Evolutionary conservation across 1,140 invertebrate genomes (phyloP), one percentile per base, ranked within the genome.

Genomic region (Bactericera cockerelli): DNA sequence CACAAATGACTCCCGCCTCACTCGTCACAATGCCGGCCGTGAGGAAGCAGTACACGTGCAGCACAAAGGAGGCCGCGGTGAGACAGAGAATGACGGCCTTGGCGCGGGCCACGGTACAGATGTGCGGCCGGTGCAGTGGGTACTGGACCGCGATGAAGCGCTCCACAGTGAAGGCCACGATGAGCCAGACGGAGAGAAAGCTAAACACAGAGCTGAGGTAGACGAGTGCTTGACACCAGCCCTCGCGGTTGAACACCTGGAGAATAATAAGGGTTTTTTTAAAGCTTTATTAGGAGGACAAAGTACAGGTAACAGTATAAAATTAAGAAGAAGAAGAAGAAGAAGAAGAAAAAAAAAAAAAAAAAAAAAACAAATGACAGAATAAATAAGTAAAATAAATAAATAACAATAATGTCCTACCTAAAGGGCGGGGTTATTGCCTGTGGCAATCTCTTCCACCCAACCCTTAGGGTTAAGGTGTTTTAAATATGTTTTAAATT

Each of bases 111-210:
- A 80, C 76, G 0, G 81, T 83, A 65, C 81, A 84, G 67, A 79
- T 79, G 36, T 73, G 72, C 1, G 80, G 78, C 8, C 80, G 70
- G 24, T 76, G 76, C 8, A 82, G 69, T 0, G 81, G 81, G 64
- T 82, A 80, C 62, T 81, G 80, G 0, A 83, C 76, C 0, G 81
- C 80, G 42, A 82, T 77, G 68, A 80, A 82, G 33, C 81, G 66
- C 62, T 84, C 81, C 0, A 81, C 74, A 0, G 81, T 82, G 66
- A 83, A 81, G 1, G 77, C 79, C 3, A 82, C 79, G 19, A 79
- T 78, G 6, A 80, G 67, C 78, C 79, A 81, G 8, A 79, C 78
- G 61, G 74, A 77, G 0, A 81, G 64, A 25, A 78, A 80, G 61
- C 77, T 76, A 61, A 75, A 78, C 0, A 78, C 77, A 36, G 77